Evolutionary conservation across 2,797 vertebrate species (phyloP), one percentile per base, ranked within the genome.

Genomic region (Coregonus sp.): DNA sequence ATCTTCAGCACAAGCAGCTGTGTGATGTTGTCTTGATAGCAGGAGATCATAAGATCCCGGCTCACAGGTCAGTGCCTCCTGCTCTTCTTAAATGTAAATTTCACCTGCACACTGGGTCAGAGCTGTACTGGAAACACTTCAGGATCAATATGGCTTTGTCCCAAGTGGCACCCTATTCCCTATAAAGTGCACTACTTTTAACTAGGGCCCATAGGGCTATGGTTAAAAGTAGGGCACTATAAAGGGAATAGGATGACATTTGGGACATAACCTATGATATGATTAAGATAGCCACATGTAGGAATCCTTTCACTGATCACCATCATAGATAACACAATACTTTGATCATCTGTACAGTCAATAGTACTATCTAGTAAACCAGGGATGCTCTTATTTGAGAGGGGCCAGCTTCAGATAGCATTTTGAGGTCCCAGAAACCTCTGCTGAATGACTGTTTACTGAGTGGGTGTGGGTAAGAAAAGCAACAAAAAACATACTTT

Each of bases 1-100:
- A 98, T 80, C 94, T 99, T 76, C 97, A 98, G 92, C 97, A 98
- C 91, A 97, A 98, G 88, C 96, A 98, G 90, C 93, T 99, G 79
- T 99, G 98, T 29, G 97, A 99, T 15, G 98, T 99, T 66, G 93
- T 99, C 40, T 93, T 99, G 79, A 95, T 99, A 78, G 97, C 92
- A 0, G 97, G 97, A 0, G 95, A 98, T 82, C 97, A 97, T 76
- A 97, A 95, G 90, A 99, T 99, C 81, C 97, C 98, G 1, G 98
- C 98, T 61, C 97, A 99, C 91, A 96, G 97, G 98, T 98, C 82
- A 76, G 91, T 89, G 12, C 33, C 6, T 37, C 81, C 97, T 96
- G 16, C 35, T 67, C 73, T 3, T 14, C 86, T 89, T 96, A 96
- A 74, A 86, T 88, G 78, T 82, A 82, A 82, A 86, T 90, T 80